Conservation (phyloP, 1,140 invertebrate species). For the Tetraneura akinire region DNA sequence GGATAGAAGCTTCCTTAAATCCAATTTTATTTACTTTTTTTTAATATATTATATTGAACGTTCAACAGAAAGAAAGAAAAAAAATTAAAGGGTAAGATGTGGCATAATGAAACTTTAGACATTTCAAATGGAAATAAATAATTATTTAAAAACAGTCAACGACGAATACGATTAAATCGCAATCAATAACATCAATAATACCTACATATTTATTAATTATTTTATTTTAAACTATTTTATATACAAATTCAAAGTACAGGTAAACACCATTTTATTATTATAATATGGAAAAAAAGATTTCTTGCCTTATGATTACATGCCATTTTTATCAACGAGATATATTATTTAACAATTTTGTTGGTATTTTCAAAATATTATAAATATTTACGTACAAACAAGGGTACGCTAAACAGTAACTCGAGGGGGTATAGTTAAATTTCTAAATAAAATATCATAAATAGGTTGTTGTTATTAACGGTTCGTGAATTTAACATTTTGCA, state of each 20-base stretch:
- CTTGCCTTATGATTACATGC: no score
- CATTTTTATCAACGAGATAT: no score
- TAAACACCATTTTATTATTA: no score
- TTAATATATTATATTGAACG: not conserved
- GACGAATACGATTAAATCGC: not conserved
- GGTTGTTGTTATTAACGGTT: not conserved
- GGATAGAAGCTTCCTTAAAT: not conserved
- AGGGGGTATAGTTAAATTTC: not conserved
- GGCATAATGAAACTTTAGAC: not conserved
- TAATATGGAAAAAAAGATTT: no score
- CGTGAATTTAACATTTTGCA: not conserved
- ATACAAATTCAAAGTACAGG: no score
- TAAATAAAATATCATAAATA: slow-evolving; percentile 13
- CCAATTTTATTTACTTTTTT: not conserved
- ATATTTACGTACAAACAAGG: not conserved
- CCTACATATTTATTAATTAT: no score
- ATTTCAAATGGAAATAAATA: not conserved
- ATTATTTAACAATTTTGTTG: no score
- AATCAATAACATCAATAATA: not conserved
- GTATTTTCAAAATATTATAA: no score
- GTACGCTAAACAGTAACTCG: not conserved
- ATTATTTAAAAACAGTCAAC: not conserved
- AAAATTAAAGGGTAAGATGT: not conserved
- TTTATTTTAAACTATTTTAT: no score
- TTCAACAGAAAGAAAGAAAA: not conserved